Base-by-base conservation (phyloP, 2,797 vertebrate genomes). In the Corythornis leucogaster region DNA sequence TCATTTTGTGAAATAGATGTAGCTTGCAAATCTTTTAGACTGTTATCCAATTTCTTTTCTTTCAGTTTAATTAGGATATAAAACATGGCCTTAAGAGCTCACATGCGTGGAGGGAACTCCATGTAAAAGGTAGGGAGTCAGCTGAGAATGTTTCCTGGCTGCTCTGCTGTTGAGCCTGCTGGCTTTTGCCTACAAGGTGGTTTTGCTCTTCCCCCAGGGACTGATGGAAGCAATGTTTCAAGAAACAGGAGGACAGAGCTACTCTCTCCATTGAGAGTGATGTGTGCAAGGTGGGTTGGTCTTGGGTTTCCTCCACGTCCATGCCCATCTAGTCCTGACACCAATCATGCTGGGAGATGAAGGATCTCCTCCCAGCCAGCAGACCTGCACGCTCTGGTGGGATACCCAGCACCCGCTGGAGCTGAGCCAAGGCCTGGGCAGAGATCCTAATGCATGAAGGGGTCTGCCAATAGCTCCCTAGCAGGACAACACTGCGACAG, bases 41-140 rank as follows among this genome's bases (percentile, higher is more conserved):
- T 94, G 89, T 93, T 95, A 96, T 62, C 96, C 95, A 94, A 85
- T 97, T 96, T 96, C 57, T 93, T 95, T 95, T 95, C 96, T 96
- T 95, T 96, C 95, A 57, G 45, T 95, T 97, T 98, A 97, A 97
- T 97, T 96, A 97, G 97, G 95, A 96, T 93, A 93, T 97, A 96
- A 97, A 97, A 90, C 93, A 94, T 51, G 68, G 91, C 73, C 86
- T 87, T 85, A 85, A 85, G 68, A 90, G 91, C 73, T 92, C 1
- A 17, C 35, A 62, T 2, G 28, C 93, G 78, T 69, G 71, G 80
- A 83, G 55, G 81, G 88, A 94, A 79, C 77, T 82, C 87, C 51
- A 11, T 26, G 64, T 28, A 69, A 92, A 51, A 30, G 51, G 51
- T 31, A 78, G 30, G 45, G 62, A 68, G 51, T 19, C 88, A 83